Percentiles rank a stretch among this genome's conserved stretches.
Evolutionary conservation across 2,113 vertebrate species (phyloP).

Genomic region (Cichladusa arquata): DNA sequence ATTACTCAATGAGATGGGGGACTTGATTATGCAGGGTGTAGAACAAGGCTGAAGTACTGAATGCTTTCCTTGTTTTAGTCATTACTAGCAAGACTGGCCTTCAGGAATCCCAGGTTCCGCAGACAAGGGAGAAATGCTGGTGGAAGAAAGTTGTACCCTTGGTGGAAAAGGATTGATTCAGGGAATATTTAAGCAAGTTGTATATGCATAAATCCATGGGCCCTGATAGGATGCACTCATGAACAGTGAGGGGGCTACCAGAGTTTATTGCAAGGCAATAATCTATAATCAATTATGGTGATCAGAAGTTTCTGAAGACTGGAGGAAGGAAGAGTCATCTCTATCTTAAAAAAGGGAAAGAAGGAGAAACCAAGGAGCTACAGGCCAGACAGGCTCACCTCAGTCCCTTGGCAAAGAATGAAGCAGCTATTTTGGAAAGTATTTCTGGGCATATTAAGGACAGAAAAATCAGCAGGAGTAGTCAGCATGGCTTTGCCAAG

Average conservation of each 20-base stretch:
- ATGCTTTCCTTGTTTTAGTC: neutral
- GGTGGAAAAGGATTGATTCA: neutral
- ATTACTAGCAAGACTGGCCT: neutral
- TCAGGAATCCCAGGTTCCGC: neutral
- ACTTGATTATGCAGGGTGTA: neutral
- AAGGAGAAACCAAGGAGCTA: neutral
- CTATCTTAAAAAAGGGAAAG: neutral
- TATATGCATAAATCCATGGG: neutral
- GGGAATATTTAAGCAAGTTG: neutral
- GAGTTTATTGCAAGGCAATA: neutral
- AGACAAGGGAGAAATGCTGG: neutral
- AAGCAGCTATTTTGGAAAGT: neutral
- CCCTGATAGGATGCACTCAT: neutral
- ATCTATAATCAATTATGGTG: neutral
- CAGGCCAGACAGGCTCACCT: neutral
- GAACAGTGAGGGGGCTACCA: neutral
- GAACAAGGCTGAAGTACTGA: neutral
- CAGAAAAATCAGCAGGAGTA: neutral
- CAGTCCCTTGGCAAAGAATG: neutral
- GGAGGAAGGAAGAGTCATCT: neutral
- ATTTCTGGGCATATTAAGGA: neutral
- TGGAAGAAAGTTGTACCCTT: neutral
- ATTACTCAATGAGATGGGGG: neutral
- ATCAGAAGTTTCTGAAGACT: neutral
- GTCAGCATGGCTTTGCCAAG: neutral